These are phyloP conservation scores for Probaryconus sp. DNA, from an alignment of 1,140 invertebrate species.

Conservation along the genomic window DNA sequence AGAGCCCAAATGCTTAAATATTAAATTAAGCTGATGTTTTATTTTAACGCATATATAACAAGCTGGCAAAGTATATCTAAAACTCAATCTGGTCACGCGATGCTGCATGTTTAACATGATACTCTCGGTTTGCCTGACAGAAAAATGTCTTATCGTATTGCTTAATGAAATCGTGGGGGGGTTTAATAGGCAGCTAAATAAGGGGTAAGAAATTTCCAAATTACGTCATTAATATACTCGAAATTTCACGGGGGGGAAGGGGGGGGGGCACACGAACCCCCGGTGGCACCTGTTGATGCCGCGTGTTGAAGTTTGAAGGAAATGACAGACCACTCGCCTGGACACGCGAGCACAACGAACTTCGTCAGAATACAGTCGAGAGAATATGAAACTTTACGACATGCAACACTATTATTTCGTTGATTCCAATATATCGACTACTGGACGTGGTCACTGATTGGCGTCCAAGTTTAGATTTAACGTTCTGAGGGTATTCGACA, in stretches of 20 bases:
- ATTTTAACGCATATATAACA: slow-evolving; percentile 30
- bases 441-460: background rate
- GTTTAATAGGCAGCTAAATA: slow-evolving; percentile 9
- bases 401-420: slow-evolving; percentile 16
- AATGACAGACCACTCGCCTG: slow-evolving; percentile 65
- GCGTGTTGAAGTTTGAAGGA: slow-evolving; percentile 72
- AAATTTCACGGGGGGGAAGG: slow-evolving; percentile 8
- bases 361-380: slow-evolving; percentile 3
- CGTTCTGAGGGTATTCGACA: background rate
- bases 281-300: slow-evolving; percentile 74
- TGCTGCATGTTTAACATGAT: slow-evolving; percentile 6
- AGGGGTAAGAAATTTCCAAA: too few species aligned
- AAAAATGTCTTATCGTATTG: slow-evolving; percentile 30
- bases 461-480: slow-evolving; percentile 1
- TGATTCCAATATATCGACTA: background rate
- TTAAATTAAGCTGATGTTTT: slow-evolving; percentile 18
- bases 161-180: slow-evolving; percentile 32
- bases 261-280: slow-evolving; percentile 38
- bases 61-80: background rate
- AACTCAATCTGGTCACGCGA: slow-evolving; percentile 41
- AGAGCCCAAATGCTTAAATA: slow-evolving; percentile 6
- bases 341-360: slow-evolving; percentile 54
- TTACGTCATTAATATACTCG: too few species aligned
- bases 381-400: slow-evolving; percentile 29
- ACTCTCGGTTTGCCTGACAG: slow-evolving; percentile 16